Base-by-base conservation (phyloP, 2,888 invertebrate genomes). In the Deilephila elpenor region DNA sequence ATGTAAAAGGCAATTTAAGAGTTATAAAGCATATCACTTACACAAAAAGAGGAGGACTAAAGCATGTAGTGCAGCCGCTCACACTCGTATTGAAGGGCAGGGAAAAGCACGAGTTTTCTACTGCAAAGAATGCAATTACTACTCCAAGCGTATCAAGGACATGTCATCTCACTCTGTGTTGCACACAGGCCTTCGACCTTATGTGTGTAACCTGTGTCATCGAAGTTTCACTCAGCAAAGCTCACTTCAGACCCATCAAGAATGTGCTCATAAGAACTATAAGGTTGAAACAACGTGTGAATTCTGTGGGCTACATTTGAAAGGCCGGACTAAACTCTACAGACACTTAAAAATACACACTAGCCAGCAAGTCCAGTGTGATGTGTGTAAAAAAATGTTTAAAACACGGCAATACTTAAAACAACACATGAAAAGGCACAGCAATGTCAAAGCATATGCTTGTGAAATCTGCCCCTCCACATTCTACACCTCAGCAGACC, bases 401-500 rank as follows among this genome's bases (percentile, higher is more conserved):
- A 85, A 83, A 70, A 83, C 79, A 29, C 84, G 82, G 14, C 74
- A 74, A 3, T 79, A 70, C 61, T 79, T 90, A 14, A 73, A 72
- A 0, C 75, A 76, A 3, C 93, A 94, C 67, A 88, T 93, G 87
- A 78, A 82, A 70, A 77, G 93, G 19, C 93, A 93, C 72, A 82
- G 81, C 1, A 91, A 89, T 0, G 78, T 88, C 0, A 92, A 89
- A 74, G 80, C 86, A 0, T 91, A 77, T 73, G 84, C 90, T 0
- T 93, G 93, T 81, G 93, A 93, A 72, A 81, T 81, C 19, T 94
- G 93, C 78, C 89, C 91, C 0, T 83, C 87, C 7, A 83, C 89
- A 25, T 93, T 91, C 74, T 92, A 81, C 71, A 90, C 91, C 0
- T 70, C 80, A 1, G 81, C 86, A 0, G 93, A 93, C 75, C 81